Percentiles rank a stretch among this genome's conserved stretches.
Conservation (phyloP, 2,797 vertebrate species). For the Muscicapa striata region DNA sequence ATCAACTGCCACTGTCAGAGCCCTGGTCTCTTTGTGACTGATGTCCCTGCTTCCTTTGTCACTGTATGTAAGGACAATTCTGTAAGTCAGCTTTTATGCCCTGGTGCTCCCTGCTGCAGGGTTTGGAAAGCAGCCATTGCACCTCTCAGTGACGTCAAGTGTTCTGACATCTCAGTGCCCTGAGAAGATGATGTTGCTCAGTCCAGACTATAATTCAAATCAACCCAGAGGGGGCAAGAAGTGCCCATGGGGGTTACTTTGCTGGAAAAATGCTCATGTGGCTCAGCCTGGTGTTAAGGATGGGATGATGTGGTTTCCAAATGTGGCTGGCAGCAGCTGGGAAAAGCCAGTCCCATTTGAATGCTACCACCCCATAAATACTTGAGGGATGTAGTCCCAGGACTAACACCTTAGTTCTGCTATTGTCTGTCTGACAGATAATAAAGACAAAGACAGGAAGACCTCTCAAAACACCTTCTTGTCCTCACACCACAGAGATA, state of each 20-base stretch:
- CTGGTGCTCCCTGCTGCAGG: not conserved
- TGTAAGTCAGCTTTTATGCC: not conserved
- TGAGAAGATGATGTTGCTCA: not conserved
- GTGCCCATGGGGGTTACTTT: not conserved
- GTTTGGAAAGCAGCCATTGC: not conserved
- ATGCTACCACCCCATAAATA: not conserved
- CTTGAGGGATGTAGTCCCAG: not conserved
- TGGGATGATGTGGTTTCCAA: not conserved
- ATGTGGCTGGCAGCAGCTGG: not conserved
- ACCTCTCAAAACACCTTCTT: not conserved
- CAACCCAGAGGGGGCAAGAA: not conserved
- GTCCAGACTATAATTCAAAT: not conserved
- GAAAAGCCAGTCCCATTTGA: not conserved
- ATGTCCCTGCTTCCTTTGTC: not conserved
- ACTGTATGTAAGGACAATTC: constrained; percentile 1
- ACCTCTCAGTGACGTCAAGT: not conserved
- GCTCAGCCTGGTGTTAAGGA: not conserved
- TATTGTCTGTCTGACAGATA: not conserved
- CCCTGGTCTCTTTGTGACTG: constrained; percentile 27
- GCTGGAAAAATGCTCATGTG: not conserved
- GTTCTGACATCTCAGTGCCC: not conserved
- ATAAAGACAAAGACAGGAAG: not conserved
- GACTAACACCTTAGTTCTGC: not conserved
- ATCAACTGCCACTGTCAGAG: constrained; percentile 63
- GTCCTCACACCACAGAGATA: not conserved